Evolutionary conservation across 2,888 invertebrate species (phyloP), one percentile per base, ranked within the genome.

Genomic region (Drosophila sordidula): DNA sequence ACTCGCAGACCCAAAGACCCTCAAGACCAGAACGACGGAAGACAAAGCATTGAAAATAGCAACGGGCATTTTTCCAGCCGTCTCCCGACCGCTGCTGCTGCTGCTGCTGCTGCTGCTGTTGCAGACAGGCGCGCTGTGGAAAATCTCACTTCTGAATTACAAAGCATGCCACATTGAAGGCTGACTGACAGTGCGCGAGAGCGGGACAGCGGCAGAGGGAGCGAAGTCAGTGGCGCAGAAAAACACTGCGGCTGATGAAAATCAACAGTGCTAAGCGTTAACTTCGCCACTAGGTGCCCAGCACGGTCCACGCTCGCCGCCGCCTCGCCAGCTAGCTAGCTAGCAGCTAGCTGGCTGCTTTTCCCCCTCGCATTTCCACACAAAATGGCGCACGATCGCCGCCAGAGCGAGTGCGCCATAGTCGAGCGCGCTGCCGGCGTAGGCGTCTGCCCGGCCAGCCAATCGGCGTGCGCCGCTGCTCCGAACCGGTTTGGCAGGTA

Each of bases 81-180:
- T 71, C 74, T 62, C 18, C 34, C 47, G 38, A n/a, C 6, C 26
- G 66, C 66, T 57, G 55, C 42, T 70, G 80, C 68, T 70, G 76
- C 56, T 71, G 73, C 75, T 26, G 26, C 47, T 36, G 65, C 64
- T 57, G 55, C 42, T 70, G 80, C 66, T 70, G 76, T 54, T 72
- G 73, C 75, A 86, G 89, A 79, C 80, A 80, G 84, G 70, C 73
- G 74, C 77, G 77, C 86, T 87, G 87, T 84, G 87, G 89, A 91
- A 89, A 90, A 85, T 90, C 89, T 89, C 90, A 90, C 89, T 90
- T 90, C 87, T 85, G 78, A 90, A 89, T 90, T 90, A 90, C 76
- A 85, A 78, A 67, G 70, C 72, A 73, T 81, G 80, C 64, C 70
- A 75, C 78, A 75, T 73, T 55, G 70, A 64, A 66, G 67, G 34